Base-by-base conservation (phyloP, 2,113 vertebrate genomes). In the Tympanuchus pallidicinctus region DNA sequence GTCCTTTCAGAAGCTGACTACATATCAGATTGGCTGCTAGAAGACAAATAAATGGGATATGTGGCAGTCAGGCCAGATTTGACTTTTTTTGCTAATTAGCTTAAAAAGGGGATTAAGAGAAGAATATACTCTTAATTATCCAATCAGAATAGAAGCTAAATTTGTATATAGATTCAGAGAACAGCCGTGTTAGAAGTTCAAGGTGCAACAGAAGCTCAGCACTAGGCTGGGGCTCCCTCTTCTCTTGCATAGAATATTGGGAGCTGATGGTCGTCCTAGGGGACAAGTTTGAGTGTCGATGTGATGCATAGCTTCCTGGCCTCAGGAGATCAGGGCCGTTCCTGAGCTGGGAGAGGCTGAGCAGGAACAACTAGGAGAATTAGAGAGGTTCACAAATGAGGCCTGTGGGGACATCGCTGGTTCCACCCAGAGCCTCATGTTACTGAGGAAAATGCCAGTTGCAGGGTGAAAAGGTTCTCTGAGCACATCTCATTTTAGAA, bases 251-350 rank as follows among this genome's bases (percentile, higher is more conserved):
- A 2, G 67, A 42, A 30, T 28, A 19, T 14, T 18, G 12, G 0
- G 2, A 12, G 48, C 6, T 21, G 9, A 38, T 15, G 11, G 7
- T 59, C 50, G 30, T 87, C 45, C 60, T 56, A 22, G 30, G 42
- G 13, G 61, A 2, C 0, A 2, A 8, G 5, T 30, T 72, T 66
- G 38, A 7, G 2, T 1, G 25, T 30, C 52, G 17, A 24, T 19
- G 8, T 82, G 79, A 86, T 82, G 82, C 78, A 85, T 13, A 38
- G 6, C 42, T 8, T 50, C 25, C 36, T 36, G n/a, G 61, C 47
- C 63, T 36, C 0, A 0, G 40, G 59, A 65, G 43, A 76, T 14
- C 11, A 59, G 11, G 27, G 2, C 4, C 76, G 36, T 11, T 85
- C 59, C 56, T 61, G 57, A 59, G 36, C 2, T 72, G 63, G 57